phyloP scores from a whole-genome alignment of 2,888 invertebrate species.

The Pogonocherus hispidulus region DNA sequence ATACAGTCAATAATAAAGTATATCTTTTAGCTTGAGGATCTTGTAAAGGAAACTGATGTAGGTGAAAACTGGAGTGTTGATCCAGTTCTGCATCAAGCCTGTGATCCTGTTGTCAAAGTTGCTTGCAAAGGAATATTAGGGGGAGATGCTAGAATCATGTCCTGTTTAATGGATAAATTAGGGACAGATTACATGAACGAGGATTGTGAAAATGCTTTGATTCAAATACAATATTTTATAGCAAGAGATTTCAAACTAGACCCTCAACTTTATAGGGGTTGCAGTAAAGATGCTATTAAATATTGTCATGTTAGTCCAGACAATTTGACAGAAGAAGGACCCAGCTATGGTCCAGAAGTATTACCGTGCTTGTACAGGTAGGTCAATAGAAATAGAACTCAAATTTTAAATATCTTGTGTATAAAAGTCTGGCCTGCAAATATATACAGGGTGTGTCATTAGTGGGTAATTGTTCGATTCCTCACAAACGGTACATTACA shows the following conservation, averaged over 20 bases:
- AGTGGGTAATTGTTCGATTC: no score
- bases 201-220: slow-evolving; percentile 90
- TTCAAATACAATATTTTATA: slow-evolving; percentile 98
- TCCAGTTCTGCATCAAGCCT: slow-evolving; percentile 88
- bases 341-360: slow-evolving; percentile 86
- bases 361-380: slow-evolving; percentile 90
- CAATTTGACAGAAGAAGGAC: slow-evolving; percentile 79
- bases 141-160: slow-evolving; percentile 88
- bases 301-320: slow-evolving; percentile 84
- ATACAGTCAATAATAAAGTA: no score
- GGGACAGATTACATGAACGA: slow-evolving; percentile 87
- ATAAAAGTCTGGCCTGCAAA: no score
- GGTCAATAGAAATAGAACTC: background rate
- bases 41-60: slow-evolving; percentile 91
- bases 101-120: slow-evolving; percentile 85
- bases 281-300: slow-evolving; percentile 87
- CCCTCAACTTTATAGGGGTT: slow-evolving; percentile 88
- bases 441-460: no score
- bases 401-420: no score
- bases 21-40: slow-evolving; percentile 76
- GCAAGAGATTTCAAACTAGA: slow-evolving; percentile 95
- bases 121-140: slow-evolving; percentile 81
- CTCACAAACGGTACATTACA: no score
- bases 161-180: slow-evolving; percentile 94
- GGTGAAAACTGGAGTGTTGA: slow-evolving; percentile 97